Evolutionary conservation across 1,140 invertebrate species (phyloP), one percentile per base, ranked within the genome.

Genomic region (Drosophila virilis): DNA sequence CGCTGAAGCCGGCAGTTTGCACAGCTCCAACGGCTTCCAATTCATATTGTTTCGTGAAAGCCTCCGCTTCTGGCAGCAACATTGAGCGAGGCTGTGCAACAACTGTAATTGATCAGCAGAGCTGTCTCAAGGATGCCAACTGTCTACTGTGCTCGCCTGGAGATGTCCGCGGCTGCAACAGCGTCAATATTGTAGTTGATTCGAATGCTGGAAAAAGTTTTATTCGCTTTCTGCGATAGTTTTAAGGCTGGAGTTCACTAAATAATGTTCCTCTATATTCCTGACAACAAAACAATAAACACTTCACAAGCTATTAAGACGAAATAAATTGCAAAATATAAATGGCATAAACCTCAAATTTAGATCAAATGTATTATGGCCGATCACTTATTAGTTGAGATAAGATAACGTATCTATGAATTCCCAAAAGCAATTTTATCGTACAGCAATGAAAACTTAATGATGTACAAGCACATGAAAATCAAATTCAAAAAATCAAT

Each of bases 41-140:
- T 43, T 91, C 90, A 0, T 91, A 91, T 57, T 91, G 90, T 45
- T 91, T 77, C 66, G 86, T 80, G 8, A 85, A 86, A 45, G 65
- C 77, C 9, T 67, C 78, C 1, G 68, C 43, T 1, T 46, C 60
- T 13, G 42, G 17, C 32, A 61, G 71, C n/a, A 80, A 50, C 9
- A 60, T 70, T n/a, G 43, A 65, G 8, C 82, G 90, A 7, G 90
- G 90, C 6, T 91, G 90, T 59, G 55, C 90, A 35, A 90, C 81
- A 37, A 91, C 74, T 22, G 55, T 89, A 13, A 48, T 48, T 9
- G 80, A 89, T 51, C 90, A 91, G 69, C 45, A 72, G 33, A 74
- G 48, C 33, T 91, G 90, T 33, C 78, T 83, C n/a, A 64, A 73
- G 7, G 84, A 91, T 33, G 54, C 72, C 64, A 89, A 76, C 60